A percentile compares a stretch with the other conserved stretches of the same genome.
Evolutionary conservation across 2,888 invertebrate genomes (phyloP).

Genomic region (Drosophila demipolita): DNA sequence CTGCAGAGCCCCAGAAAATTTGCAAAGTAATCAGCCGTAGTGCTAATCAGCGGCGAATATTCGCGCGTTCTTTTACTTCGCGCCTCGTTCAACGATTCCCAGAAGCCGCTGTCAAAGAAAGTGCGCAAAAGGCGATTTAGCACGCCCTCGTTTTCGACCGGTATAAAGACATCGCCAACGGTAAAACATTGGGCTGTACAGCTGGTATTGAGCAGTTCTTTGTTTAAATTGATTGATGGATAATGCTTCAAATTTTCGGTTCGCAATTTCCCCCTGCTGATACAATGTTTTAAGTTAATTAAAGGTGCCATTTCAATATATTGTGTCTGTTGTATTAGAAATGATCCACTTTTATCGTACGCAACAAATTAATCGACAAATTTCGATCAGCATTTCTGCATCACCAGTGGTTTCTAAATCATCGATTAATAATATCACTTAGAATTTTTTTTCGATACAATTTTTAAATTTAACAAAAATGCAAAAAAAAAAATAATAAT

Average conservation of each 20-base stretch:
- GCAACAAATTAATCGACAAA: not conserved
- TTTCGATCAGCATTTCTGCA: not conserved
- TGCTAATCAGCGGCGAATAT: slow-evolving; percentile 85
- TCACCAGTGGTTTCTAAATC: not conserved
- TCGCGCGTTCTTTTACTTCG: slow-evolving; percentile 84
- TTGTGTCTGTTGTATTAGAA: slow-evolving; percentile 8
- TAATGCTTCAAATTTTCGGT: slow-evolving; percentile 86
- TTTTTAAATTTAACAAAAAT: not conserved
- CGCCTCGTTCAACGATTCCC: slow-evolving; percentile 89
- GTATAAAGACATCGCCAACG: slow-evolving; percentile 84
- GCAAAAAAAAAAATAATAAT: not conserved
- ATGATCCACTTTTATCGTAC: not conserved
- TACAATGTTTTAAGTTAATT: slow-evolving; percentile 44
- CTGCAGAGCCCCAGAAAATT: slow-evolving; percentile 86
- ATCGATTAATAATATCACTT: not conserved
- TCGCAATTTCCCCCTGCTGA: not conserved
- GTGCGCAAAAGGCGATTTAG: slow-evolving; percentile 91
- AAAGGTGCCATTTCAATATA: slow-evolving; percentile 63
- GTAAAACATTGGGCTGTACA: slow-evolving; percentile 62
- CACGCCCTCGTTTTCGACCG: slow-evolving; percentile 88
- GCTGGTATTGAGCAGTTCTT: slow-evolving; percentile 87
- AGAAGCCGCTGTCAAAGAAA: slow-evolving; percentile 91
- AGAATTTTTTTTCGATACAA: not conserved
- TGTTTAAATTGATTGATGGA: slow-evolving; percentile 89
- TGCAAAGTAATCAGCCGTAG: slow-evolving; percentile 86